Conservation (phyloP, 2,888 invertebrate species). For the Gastracanthus pulcherrimus region DNA sequence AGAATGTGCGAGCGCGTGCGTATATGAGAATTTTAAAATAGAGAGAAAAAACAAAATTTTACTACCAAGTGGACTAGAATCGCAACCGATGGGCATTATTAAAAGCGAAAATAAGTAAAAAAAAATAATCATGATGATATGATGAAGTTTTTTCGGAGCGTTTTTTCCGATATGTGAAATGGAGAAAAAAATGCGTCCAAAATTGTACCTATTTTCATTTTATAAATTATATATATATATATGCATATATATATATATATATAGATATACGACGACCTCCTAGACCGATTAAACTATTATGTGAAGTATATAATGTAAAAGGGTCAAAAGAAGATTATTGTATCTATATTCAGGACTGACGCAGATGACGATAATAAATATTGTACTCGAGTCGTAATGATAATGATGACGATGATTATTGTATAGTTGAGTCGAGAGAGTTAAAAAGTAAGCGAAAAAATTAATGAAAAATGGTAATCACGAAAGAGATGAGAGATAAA, state of each 20-base stretch:
- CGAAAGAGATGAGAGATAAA: slow-evolving; percentile 47
- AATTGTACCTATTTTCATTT: slow-evolving; percentile 78
- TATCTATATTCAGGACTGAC: slow-evolving; percentile 76
- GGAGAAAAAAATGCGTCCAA: slow-evolving; percentile 74
- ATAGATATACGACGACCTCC: slow-evolving; percentile 75
- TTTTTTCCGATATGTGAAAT: slow-evolving; percentile 72
- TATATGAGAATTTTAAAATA: slow-evolving; percentile 12
- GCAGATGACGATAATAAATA: slow-evolving; percentile 70
- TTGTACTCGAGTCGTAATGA: slow-evolving; percentile 76
- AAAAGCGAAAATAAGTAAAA: slow-evolving; percentile 67
- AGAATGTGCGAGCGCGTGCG: slow-evolving; percentile 57
- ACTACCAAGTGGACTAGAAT: slow-evolving; percentile 78
- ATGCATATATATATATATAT: slow-evolving; percentile 69
- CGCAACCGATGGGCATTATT: slow-evolving; percentile 78
- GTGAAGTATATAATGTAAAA: slow-evolving; percentile 68
- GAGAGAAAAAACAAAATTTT: slow-evolving; percentile 72
- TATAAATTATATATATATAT: slow-evolving; percentile 76
- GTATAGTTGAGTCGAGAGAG: slow-evolving; percentile 72
- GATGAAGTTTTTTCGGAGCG: slow-evolving; percentile 72
- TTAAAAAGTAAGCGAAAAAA: slow-evolving; percentile 67
- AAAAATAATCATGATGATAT: slow-evolving; percentile 54
- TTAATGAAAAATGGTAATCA: slow-evolving; percentile 62
- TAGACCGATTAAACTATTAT: slow-evolving; percentile 71
- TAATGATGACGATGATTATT: slow-evolving; percentile 70
- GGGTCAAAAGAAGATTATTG: slow-evolving; percentile 72